phyloP scores from a whole-genome alignment of 2,113 vertebrate species.

The Talpa occidentalis region DNA sequence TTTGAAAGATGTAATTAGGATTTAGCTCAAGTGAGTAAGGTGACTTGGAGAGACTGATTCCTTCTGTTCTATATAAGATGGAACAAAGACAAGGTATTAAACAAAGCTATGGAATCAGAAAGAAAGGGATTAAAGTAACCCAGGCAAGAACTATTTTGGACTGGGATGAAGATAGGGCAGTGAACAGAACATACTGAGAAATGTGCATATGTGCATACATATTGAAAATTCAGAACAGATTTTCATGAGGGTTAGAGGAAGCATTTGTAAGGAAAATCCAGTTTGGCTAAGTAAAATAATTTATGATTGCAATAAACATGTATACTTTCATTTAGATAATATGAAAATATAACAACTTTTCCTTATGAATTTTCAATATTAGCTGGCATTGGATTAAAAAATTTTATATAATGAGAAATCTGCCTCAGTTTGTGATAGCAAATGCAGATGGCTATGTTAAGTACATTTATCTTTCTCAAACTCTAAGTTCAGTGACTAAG shows the following conservation, averaged over 20 bases:
- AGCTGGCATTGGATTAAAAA: neutral
- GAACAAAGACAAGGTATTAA: neutral
- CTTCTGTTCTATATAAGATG: neutral
- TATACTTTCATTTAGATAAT: neutral
- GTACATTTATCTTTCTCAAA: neutral
- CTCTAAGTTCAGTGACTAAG: neutral
- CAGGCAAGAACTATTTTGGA: neutral
- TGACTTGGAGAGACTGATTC: neutral
- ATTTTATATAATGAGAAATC: neutral
- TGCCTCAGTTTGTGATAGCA: neutral
- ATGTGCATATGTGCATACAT: neutral
- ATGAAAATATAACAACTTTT: neutral
- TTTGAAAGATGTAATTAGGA: neutral
- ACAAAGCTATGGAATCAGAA: neutral
- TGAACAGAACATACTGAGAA: neutral
- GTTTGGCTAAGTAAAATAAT: neutral
- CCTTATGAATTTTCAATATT: neutral
- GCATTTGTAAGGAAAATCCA: neutral
- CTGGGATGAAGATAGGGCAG: neutral
- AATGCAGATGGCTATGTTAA: neutral
- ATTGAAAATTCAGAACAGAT: neutral
- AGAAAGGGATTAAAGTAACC: neutral
- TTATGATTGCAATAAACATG: neutral
- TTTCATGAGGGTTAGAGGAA: neutral
- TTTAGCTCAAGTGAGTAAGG: neutral